Base-by-base conservation (phyloP, 2,113 vertebrate species). In the Ochotona princeps region DNA sequence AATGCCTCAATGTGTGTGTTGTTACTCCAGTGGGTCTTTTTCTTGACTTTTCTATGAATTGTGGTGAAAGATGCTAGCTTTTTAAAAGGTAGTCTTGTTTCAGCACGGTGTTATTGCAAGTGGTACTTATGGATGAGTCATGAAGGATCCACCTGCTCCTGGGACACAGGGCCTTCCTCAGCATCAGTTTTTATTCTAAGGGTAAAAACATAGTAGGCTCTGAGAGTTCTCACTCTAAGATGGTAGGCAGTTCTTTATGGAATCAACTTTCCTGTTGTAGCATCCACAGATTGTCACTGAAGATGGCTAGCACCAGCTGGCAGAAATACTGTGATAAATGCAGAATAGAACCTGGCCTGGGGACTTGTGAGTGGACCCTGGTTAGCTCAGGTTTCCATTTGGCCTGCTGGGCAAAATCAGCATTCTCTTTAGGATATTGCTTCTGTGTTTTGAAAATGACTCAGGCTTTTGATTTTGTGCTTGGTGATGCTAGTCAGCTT, bases 1-100 rank as follows among this genome's bases (percentile, higher is more conserved):
- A 65, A 26, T 30, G 8, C 23, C 28, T 78, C 65, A 89, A 60
- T 32, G 8, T 25, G 44, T n/a, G 65, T n/a, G 82, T 14, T 25
- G 13, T 87, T 57, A 18, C 17, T 17, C 30, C 66, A 35, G 21
- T 30, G 13, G 25, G 30, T 15, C 86, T 90, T 89, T 69, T 76
- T 72, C 28, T 88, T 78, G 28, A 83, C 28, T 92, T 94, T 32
- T 17, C 8, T 72, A 65, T 86, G 90, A 82, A 28, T 44, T 60
- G 74, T 38, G 38, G 38, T 44, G 38, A 44, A 44, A 44, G 38
- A 44, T 44, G 38, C 38, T 44, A 44, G 38, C 38, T 44, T 94
- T 83, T 51, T 86, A 57, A 91, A 81, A 89, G 89, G 65, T 74
- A 66, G 47, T 80, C 25, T 87, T 92, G 66, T 80, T 82, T 14